A percentile compares a stretch with the other conserved stretches of the same genome.
Conservation (phyloP, 2,888 invertebrate species). For the Drosophila stalkeri region DNA sequence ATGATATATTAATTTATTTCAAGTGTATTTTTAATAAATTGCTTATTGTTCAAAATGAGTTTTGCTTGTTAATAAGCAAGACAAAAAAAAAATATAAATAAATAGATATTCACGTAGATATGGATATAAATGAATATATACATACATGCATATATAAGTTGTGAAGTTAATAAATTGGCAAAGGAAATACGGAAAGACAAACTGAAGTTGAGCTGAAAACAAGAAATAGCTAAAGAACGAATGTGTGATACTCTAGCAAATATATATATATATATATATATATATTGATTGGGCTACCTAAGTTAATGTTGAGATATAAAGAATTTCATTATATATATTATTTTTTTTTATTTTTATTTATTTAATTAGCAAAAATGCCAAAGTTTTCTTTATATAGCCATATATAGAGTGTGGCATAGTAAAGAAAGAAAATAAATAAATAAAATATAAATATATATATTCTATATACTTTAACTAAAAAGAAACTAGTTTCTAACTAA, state of each 20-base stretch:
- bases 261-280: no score
- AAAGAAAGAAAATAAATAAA: no score
- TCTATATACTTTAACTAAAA: conserved; percentile 5
- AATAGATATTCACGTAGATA: neutral
- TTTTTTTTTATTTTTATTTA: no score
- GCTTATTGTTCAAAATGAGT: conserved; percentile 73
- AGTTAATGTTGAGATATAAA: no score
- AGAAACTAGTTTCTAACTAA: conserved; percentile 73
- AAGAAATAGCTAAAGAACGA: neutral
- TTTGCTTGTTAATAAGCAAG: conserved; percentile 70
- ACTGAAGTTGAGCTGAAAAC: conserved; percentile 5
- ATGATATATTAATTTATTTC: conserved; percentile 67
- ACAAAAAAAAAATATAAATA: conserved; percentile 29
- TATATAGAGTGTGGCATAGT: neutral
- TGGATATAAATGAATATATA: neutral
- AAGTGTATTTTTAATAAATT: conserved; percentile 62
- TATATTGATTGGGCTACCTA: no score
- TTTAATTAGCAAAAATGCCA: no score
- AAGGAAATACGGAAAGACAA: conserved; percentile 46
- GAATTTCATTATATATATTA: no score
- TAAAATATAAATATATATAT: conserved; percentile 6
- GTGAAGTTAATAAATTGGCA: conserved; percentile 36
- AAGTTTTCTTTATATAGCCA: neutral
- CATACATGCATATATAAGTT: neutral
- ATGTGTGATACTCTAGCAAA: neutral